A percentile compares a stretch with the other conserved stretches of the same genome.
Conservation (phyloP, 2,888 invertebrate species). For the Mimas tiliae region DNA sequence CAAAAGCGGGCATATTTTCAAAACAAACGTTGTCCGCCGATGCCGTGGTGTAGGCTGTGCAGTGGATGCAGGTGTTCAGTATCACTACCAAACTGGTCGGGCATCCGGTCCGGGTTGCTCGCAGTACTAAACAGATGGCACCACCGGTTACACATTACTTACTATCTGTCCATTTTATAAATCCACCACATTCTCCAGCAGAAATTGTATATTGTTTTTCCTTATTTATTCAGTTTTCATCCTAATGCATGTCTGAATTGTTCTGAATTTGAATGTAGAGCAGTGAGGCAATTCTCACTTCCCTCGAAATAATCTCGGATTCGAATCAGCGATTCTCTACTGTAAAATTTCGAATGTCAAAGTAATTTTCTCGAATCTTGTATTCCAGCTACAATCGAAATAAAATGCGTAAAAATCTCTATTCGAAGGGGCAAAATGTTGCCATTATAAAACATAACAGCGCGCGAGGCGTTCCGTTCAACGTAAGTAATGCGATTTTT, state of each 20-base stretch:
- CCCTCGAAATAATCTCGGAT: no score
- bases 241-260: background rate
- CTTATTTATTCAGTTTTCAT: background rate
- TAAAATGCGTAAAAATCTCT: no score
- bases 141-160: conserved; percentile 42
- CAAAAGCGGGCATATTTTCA: conserved; percentile 29
- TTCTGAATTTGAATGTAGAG: background rate
- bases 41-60: conserved; percentile 48
- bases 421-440: no score
- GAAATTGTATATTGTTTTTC: background rate
- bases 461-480: no score
- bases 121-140: conserved; percentile 74
- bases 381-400: no score
- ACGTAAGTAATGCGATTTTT: no score
- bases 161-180: background rate
- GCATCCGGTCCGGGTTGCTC: conserved; percentile 72
- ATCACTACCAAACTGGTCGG: conserved; percentile 79
- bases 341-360: no score
- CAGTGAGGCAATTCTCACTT: no score
- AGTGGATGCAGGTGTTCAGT: conserved; percentile 74
- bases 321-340: no score
- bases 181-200: background rate
- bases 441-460: no score
- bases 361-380: no score
- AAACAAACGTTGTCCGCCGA: conserved; percentile 44